A percentile compares a stretch with the other conserved stretches of the same genome.
These are phyloP conservation scores for Zosterops borbonicus DNA, from an alignment of 2,113 vertebrate species.

Conservation along the genomic window DNA sequence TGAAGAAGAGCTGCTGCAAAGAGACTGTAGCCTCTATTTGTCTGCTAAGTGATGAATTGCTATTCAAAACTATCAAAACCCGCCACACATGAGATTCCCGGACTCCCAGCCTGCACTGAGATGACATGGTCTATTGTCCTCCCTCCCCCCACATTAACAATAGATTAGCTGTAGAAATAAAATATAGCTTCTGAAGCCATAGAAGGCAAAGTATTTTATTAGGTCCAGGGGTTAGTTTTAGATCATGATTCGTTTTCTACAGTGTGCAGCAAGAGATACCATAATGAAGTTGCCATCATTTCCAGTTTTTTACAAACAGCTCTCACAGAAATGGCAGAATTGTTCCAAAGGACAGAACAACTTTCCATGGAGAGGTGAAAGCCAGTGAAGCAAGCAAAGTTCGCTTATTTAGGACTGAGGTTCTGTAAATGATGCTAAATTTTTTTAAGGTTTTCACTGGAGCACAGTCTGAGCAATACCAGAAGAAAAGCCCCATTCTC, in stretches of 20 bases:
- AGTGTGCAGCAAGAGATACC: neutral
- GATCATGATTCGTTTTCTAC: neutral
- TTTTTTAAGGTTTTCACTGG: neutral
- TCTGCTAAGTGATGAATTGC: constrained; percentile 22
- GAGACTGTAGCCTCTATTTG: neutral
- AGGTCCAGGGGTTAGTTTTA: neutral
- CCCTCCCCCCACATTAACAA: neutral
- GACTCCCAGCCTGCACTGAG: neutral
- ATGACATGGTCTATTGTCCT: neutral
- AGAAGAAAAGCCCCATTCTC: neutral
- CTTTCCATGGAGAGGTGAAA: neutral
- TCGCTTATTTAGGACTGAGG: neutral
- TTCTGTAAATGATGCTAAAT: neutral
- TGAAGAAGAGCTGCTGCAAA: constrained; percentile 5
- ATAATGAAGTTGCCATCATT: neutral
- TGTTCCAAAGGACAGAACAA: neutral
- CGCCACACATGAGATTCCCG: neutral
- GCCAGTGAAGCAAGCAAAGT: neutral
- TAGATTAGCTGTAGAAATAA: constrained; percentile 21
- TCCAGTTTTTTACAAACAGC: neutral
- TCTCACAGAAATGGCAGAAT: neutral
- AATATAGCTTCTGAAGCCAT: neutral
- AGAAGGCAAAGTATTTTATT: neutral
- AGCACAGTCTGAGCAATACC: neutral
- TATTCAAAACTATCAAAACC: constrained; percentile 38